Evolutionary conservation across 2,888 invertebrate genomes (phyloP).

Genomic region (Cyaniris semiargus): DNA sequence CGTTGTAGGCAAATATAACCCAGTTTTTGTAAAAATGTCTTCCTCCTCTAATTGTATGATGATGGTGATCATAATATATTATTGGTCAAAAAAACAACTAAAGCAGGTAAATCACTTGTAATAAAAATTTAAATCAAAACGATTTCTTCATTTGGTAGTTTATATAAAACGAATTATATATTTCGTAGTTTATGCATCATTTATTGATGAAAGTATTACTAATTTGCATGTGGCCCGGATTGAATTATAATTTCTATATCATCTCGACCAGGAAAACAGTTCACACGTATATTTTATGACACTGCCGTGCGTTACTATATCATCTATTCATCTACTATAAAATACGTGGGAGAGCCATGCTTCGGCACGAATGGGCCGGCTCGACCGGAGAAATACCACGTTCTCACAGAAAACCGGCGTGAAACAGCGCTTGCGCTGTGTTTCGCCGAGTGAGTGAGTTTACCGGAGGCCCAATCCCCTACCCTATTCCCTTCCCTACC

Average conservation of each 20-base stretch:
- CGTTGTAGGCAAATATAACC: no score
- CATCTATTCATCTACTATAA: no score
- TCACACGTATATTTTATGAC: neutral
- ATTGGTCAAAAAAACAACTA: neutral
- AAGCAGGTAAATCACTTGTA: slow-evolving; percentile 9
- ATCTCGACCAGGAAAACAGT: slow-evolving; percentile 3
- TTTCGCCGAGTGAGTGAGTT: no score
- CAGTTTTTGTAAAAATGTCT: no score
- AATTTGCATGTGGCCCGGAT: slow-evolving; percentile 2
- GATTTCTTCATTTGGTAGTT: neutral
- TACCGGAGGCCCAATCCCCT: no score
- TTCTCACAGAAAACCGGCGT: no score
- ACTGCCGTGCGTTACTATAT: neutral
- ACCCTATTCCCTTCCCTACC: no score
- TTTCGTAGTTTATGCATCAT: slow-evolving; percentile 17
- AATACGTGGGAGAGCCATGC: no score
- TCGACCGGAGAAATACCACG: no score
- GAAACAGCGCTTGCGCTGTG: no score
- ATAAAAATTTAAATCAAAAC: neutral
- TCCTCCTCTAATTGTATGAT: no score
- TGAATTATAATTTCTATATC: neutral
- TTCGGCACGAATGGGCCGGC: no score
- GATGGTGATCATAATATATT: neutral
- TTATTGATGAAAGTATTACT: slow-evolving; percentile 14
- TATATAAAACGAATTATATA: neutral